These are phyloP conservation scores for Agrochola lota DNA, from an alignment of 2,888 invertebrate genomes.

Conservation along the genomic window DNA sequence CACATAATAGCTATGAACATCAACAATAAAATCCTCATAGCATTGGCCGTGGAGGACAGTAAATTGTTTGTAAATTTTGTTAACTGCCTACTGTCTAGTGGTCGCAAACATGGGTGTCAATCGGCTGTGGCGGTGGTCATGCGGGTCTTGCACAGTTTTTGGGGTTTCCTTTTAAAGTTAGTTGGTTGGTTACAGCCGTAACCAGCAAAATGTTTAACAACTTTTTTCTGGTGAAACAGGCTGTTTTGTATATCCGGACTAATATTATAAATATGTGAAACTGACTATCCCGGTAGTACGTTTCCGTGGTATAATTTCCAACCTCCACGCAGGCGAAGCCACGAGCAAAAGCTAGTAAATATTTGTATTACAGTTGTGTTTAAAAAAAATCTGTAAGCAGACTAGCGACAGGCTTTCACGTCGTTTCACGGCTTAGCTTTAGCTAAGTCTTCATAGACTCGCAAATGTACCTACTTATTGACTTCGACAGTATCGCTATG, in stretches of 20 bases:
- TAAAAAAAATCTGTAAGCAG: background rate
- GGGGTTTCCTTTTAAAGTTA: background rate
- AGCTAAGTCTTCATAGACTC: background rate
- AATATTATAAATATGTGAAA: too few species aligned
- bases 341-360: background rate
- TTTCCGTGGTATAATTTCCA: too few species aligned
- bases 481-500: background rate
- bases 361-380: background rate
- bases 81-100: background rate
- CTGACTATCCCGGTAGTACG: too few species aligned
- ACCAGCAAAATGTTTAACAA: background rate
- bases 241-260: background rate
- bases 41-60: background rate
- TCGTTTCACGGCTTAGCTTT: background rate
- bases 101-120: background rate
- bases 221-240: background rate
- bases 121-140: background rate
- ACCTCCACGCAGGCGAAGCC: too few species aligned
- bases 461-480: background rate
- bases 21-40: constrained; percentile 31
- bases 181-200: background rate
- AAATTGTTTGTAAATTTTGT: constrained; percentile 18
- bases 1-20: constrained; percentile 15
- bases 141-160: background rate
- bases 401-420: background rate